Evolutionary conservation across 2,113 vertebrate genomes (phyloP).

Genomic region (Rhegmatorhina hoffmannsi): DNA sequence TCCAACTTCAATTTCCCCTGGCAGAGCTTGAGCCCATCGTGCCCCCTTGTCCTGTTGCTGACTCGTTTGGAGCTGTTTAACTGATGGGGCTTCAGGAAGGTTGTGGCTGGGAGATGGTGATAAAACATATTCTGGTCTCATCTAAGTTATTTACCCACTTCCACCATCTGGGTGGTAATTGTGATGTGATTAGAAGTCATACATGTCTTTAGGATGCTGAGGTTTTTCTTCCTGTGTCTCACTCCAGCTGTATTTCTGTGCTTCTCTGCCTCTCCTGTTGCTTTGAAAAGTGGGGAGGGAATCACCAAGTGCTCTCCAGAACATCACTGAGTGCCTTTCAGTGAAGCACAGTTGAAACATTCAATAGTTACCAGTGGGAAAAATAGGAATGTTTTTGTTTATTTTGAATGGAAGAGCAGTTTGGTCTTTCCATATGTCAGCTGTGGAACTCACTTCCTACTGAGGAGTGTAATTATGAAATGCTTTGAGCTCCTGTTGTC

Average conservation of each 20-base stretch:
- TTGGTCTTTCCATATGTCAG: conserved; percentile 4
- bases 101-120: neutral
- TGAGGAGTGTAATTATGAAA: neutral
- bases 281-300: neutral
- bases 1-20: too few relatives aligned
- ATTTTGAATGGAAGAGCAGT: neutral
- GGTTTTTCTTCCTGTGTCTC: neutral
- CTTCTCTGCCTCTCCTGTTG: neutral
- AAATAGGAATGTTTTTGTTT: neutral
- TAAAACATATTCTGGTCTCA: neutral
- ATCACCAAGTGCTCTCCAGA: neutral
- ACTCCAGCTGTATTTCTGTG: neutral
- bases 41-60: too few relatives aligned
- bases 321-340: neutral
- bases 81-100: neutral
- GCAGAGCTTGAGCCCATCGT: too few relatives aligned
- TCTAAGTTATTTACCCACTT: neutral
- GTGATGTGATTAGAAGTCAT: neutral
- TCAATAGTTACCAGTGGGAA: neutral
- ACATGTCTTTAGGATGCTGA: neutral
- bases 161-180: accelerated
- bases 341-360: neutral
- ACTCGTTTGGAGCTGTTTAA: neutral
- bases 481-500: neutral
- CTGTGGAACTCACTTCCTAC: conserved; percentile 18